Evolutionary conservation across 2,888 invertebrate genomes (phyloP).

Genomic region (Torymus tubicola): DNA sequence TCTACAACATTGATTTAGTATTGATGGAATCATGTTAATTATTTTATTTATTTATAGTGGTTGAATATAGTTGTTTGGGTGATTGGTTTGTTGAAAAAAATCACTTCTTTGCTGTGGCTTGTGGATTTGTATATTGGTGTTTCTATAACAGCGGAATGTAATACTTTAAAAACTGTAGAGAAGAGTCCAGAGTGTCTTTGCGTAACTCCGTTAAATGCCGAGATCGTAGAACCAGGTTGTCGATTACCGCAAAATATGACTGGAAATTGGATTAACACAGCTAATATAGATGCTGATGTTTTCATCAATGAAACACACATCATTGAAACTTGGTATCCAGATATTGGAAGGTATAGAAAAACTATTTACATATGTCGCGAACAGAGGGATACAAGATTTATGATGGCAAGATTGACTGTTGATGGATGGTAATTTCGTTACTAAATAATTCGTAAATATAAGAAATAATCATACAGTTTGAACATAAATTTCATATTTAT

Average conservation of each 20-base stretch:
- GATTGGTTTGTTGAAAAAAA: slow-evolving; percentile 98
- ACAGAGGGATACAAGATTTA: slow-evolving; percentile 91
- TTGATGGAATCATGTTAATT: neutral
- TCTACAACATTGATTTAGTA: too few relatives aligned
- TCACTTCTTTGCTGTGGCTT: slow-evolving; percentile 96
- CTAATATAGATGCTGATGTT: slow-evolving; percentile 96
- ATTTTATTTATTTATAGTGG: slow-evolving; percentile 77
- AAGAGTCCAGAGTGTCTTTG: slow-evolving; percentile 93
- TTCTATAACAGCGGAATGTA: slow-evolving; percentile 96
- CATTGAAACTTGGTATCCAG: slow-evolving; percentile 96
- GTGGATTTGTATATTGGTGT: slow-evolving; percentile 94
- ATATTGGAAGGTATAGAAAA: slow-evolving; percentile 90
- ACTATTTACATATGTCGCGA: slow-evolving; percentile 97
- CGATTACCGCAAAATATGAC: slow-evolving; percentile 95
- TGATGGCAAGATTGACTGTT: slow-evolving; percentile 97
- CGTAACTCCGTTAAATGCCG: slow-evolving; percentile 91
- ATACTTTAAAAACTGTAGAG: slow-evolving; percentile 93
- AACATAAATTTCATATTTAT: neutral
- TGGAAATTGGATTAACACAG: slow-evolving; percentile 98
- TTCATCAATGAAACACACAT: slow-evolving; percentile 97
- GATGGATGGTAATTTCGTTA: slow-evolving; percentile 86
- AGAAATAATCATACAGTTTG: too few relatives aligned
- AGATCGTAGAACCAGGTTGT: slow-evolving; percentile 93
- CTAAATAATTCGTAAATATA: too few relatives aligned
- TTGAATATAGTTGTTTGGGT: slow-evolving; percentile 94